Evolutionary conservation across 2,797 vertebrate species (phyloP), one percentile per base, ranked within the genome.

Genomic region (Melanotaenia maccullochi): DNA sequence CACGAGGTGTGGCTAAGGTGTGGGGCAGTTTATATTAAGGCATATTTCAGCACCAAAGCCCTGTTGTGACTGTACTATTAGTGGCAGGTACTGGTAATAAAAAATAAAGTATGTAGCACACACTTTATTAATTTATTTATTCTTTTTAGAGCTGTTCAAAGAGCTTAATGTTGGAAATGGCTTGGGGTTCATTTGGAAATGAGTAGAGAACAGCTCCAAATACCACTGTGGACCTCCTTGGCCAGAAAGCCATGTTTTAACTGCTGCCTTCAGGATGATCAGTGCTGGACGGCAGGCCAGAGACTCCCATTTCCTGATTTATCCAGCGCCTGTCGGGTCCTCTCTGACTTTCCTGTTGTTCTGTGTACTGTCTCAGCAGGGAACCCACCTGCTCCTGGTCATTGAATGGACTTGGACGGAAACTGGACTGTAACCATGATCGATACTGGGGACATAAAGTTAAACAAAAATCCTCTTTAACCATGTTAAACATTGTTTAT

Each of bases 371-470:
- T 38, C 75, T 89, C 71, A 97, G 87, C 81, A 97, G 89, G 8
- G 68, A 71, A 9, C 83, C 87, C 72, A 97, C 93, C 84, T 95
- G 94, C 73, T 95, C 94, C 88, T 95, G 93, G 81, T 97, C 96
- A 56, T 92, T 90, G 60, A 96, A 95, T 0, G 94, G 94, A 73
- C 92, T 94, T 73, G 88, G 89, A 56, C 88, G 89, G 1, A 95
- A 96, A 76, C 84, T 94, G 20, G 81, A 71, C 30, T 4, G 75
- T 70, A 97, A 88, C 96, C 96, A 97, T 2, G 84, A 54, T 0
- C 94, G 93, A 74, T 95, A 96, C 96, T 98, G 92, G 9, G 2
- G 85, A 81, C 47, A 67, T 65, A 63, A 78, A 9, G 13, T 36
- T 3, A 68, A n/a, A 75, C 9, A 49, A 22, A 71, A 22, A 66